Conservation (phyloP, 2,797 vertebrate genomes). For the Hippocampus kuda region DNA sequence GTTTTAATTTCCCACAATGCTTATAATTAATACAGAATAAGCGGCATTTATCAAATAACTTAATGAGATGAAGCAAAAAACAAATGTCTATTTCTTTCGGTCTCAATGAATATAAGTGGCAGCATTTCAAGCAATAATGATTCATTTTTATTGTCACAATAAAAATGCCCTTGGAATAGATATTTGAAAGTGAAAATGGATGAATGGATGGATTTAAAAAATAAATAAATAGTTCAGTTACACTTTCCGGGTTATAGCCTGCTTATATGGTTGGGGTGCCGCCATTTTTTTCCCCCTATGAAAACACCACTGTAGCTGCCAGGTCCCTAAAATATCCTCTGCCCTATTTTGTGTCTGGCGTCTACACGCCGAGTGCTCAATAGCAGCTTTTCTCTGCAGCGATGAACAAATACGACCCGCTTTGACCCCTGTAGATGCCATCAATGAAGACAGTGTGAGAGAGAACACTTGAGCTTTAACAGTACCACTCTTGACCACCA, state of each 20-base stretch:
- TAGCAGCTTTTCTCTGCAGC: constrained; percentile 26
- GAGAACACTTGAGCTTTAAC: constrained; percentile 38
- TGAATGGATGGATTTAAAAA: too few relatives aligned
- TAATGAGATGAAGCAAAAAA: too few relatives aligned
- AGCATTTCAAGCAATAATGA: neutral
- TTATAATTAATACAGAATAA: too few relatives aligned
- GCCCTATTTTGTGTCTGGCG: constrained; percentile 11
- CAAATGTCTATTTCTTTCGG: too few relatives aligned
- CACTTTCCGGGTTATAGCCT: neutral
- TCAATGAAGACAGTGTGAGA: constrained; percentile 51
- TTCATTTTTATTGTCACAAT: neutral
- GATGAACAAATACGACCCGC: constrained; percentile 37
- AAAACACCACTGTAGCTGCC: constrained; percentile 2
- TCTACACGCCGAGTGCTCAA: constrained; percentile 21
- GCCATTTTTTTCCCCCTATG: neutral
- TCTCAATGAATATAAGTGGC: too few relatives aligned
- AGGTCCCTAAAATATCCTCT: constrained; percentile 17
- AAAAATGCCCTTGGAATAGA: neutral
- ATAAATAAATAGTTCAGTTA: neutral
- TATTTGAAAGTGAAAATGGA: neutral
- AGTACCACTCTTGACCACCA: constrained; percentile 17
- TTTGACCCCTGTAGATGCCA: constrained; percentile 26
- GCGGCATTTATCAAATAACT: too few relatives aligned
- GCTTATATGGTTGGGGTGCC: neutral
- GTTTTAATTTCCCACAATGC: too few relatives aligned